Percentiles rank a stretch among this genome's conserved stretches.
Conservation (phyloP, 2,797 vertebrate species). For the Telmatherina bonti region DNA sequence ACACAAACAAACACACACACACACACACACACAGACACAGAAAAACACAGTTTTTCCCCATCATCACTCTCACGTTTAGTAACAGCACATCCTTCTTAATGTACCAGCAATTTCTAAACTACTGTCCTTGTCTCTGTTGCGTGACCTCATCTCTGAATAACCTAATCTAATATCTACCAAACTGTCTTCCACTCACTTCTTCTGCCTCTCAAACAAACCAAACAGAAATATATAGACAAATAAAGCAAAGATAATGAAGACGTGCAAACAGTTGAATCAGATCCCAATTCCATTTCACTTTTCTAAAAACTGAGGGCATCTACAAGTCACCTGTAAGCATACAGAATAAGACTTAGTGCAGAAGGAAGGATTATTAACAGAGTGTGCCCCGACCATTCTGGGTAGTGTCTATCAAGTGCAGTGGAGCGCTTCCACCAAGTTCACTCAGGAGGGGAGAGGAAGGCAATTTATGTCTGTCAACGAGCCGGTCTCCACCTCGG, state of each 20-base stretch:
- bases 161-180: constrained; percentile 44
- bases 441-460: constrained; percentile 72
- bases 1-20: constrained; percentile 32
- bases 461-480: constrained; percentile 84
- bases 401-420: constrained; percentile 84
- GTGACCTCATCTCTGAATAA: constrained; percentile 34
- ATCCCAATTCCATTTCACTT: constrained; percentile 19
- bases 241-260: constrained; percentile 26
- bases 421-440: constrained; percentile 78
- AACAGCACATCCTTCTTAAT: constrained; percentile 66
- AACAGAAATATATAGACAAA: constrained; percentile 31
- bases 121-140: constrained; percentile 48
- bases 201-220: constrained; percentile 34
- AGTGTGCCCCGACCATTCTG: constrained; percentile 64
- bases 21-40: constrained; percentile 38
- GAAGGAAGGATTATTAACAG: constrained; percentile 73
- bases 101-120: constrained; percentile 62
- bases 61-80: constrained; percentile 54
- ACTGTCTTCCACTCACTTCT: constrained; percentile 22
- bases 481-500: constrained; percentile 72
- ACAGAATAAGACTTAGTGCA: constrained; percentile 45
- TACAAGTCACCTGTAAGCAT: constrained; percentile 34
- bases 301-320: constrained; percentile 28
- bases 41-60: constrained; percentile 45
- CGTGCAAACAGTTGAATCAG: constrained; percentile 29